phyloP scores from a whole-genome alignment of 2,113 vertebrate species.

The Muntiacus muntjak region DNA sequence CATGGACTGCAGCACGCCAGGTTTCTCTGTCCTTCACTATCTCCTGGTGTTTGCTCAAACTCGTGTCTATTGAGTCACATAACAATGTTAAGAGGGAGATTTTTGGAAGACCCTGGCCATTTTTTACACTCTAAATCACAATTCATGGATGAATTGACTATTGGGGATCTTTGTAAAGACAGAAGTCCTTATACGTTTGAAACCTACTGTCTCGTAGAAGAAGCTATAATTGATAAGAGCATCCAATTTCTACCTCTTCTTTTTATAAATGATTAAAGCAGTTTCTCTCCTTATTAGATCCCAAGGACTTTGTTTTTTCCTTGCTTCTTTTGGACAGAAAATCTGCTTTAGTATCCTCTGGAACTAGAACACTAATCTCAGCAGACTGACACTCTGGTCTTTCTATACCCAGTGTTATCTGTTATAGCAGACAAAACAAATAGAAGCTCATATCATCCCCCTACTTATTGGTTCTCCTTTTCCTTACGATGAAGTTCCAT shows the following conservation, averaged over 20 bases:
- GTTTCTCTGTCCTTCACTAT: not conserved
- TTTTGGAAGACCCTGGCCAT: not conserved
- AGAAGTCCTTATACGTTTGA: not conserved
- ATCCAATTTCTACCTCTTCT: not conserved
- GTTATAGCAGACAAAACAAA: not conserved
- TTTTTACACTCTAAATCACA: not conserved
- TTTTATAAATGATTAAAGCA: not conserved
- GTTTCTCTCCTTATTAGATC: not conserved
- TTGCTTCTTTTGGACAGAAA: not conserved
- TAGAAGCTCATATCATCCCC: not conserved
- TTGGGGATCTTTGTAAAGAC: not conserved
- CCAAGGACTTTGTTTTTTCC: not conserved
- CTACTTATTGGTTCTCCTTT: not conserved
- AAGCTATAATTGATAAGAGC: not conserved
- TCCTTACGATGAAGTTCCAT: not conserved
- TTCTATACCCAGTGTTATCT: not conserved
- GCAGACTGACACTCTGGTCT: not conserved
- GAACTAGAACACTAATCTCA: not conserved
- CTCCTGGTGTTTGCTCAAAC: not conserved
- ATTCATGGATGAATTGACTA: not conserved
- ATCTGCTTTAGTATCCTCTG: not conserved
- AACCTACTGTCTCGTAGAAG: not conserved
- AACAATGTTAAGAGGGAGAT: not conserved
- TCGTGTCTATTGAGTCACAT: not conserved
- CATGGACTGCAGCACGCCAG: not conserved